Percentiles rank a stretch among this genome's conserved stretches.
These are phyloP conservation scores for Dendroctonus ponderosae DNA, from an alignment of 1,140 invertebrate species.

Conservation along the genomic window DNA sequence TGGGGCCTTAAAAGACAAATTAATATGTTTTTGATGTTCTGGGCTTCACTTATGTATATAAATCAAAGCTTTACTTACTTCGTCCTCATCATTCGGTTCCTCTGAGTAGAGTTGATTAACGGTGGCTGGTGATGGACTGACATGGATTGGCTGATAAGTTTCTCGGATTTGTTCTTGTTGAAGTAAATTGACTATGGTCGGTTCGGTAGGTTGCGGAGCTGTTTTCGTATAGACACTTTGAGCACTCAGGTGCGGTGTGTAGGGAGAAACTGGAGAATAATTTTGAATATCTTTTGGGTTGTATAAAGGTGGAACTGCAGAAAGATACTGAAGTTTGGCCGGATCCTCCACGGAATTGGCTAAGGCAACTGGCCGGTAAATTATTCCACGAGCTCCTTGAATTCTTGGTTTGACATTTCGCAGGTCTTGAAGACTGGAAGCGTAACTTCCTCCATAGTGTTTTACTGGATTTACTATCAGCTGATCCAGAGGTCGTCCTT, in stretches of 20 bases:
- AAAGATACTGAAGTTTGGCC: slow-evolving; percentile 1
- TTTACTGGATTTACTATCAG: background rate
- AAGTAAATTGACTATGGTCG: background rate
- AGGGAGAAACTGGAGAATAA: slow-evolving; percentile 16
- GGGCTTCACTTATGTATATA: background rate
- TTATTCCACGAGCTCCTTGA: background rate
- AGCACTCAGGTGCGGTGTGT: slow-evolving; percentile 7
- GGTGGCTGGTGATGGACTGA: background rate
- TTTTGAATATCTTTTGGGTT: background rate
- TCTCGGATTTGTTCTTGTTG: background rate
- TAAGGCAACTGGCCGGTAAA: background rate
- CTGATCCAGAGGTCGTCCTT: slow-evolving; percentile 8
- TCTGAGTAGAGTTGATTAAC: slow-evolving; percentile 5
- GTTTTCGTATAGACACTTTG: background rate
- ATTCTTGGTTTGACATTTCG: slow-evolving; percentile 10
- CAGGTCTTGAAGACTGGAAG: slow-evolving; percentile 13
- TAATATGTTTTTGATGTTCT: background rate
- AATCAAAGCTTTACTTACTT: slow-evolving; percentile 1
- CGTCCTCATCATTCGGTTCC: slow-evolving; percentile 6
- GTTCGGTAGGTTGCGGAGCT: background rate
- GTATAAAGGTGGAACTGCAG: background rate
- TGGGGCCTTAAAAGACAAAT: slow-evolving; percentile 16
- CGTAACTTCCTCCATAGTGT: slow-evolving; percentile 9
- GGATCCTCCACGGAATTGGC: background rate
- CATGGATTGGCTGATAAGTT: background rate